Base-by-base conservation (phyloP, 2,113 vertebrate species). In the Gobiocypris rarus region DNA sequence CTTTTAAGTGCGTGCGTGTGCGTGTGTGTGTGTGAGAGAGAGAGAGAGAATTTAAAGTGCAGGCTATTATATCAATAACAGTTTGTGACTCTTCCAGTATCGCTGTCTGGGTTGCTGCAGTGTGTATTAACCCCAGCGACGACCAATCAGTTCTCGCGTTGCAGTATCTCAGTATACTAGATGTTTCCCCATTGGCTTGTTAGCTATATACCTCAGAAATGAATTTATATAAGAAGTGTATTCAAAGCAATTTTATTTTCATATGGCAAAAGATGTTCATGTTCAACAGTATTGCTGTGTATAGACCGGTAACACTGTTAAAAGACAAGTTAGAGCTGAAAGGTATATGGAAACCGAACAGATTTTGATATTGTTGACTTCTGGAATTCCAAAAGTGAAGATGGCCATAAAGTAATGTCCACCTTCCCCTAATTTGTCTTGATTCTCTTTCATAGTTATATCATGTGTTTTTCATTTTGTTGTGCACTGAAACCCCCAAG, bases 61-160 rank as follows among this genome's bases (percentile, higher is more conserved):
- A 3, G 34, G 24, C 31, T 91, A 82, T 50, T 69, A 43, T 91
- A 86, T 88, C 89, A 85, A 89, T 89, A 75, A 50, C n/a, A 22
- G 75, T 89, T 83, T 43, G 88, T 89, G 81, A 81, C 90, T 86
- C 86, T 91, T 93, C 90, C 92, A 48, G 84, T 93, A 93, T 94
- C 90, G 91, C 90, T 89, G 34, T 84, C 89, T 88, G 90, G 83
- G 48, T 90, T 89, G 84, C 65, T 83, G 86, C 69, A 8, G 52
- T 67, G 17, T 87, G 81, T 84, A 83, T 89, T 89, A 84, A 90
- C 92, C 91, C 89, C 84, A 89, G 91, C 86, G 92, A 93, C 93
- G 91, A 91, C 93, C 94, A 94, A 95, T 94, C 94, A 95, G 94
- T 94, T 94, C 93, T 94, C 92, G 90, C 93, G 89, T 93, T 95